phyloP scores from a whole-genome alignment of 2,797 vertebrate genomes.

The Catharus ustulatus region DNA sequence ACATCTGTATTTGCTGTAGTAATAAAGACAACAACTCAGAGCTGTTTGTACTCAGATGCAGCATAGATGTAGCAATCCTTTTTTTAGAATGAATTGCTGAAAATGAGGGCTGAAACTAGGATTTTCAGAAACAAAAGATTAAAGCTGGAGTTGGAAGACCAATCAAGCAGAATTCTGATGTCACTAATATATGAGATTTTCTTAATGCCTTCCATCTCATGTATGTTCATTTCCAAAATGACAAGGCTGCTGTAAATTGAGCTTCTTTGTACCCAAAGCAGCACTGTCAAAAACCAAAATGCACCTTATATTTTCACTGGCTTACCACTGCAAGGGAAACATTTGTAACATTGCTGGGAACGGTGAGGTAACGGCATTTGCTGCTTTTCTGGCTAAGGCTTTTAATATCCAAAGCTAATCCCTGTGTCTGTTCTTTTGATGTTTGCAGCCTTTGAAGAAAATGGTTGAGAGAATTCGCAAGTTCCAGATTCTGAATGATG shows the following conservation, averaged over 20 bases:
- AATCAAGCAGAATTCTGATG: neutral
- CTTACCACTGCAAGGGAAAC: neutral
- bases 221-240: neutral
- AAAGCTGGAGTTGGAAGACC: neutral
- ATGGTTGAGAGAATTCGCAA: constrained; percentile 98
- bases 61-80: rapidly evolving
- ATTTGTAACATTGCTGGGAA: neutral
- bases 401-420: neutral
- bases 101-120: neutral
- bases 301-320: neutral
- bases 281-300: neutral
- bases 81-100: neutral
- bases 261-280: neutral
- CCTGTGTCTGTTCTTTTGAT: neutral
- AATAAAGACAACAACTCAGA: neutral
- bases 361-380: neutral
- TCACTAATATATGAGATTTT: neutral
- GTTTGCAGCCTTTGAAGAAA: constrained; percentile 91
- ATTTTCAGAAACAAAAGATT: neutral
- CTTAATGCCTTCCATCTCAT: neutral
- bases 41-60: neutral
- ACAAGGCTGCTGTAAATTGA: neutral
- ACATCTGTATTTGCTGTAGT: rapidly evolving
- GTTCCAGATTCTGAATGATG: constrained; percentile 95
- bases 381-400: neutral